These are phyloP conservation scores for Cololabis saira DNA, from an alignment of 2,113 vertebrate genomes.

Conservation along the genomic window DNA sequence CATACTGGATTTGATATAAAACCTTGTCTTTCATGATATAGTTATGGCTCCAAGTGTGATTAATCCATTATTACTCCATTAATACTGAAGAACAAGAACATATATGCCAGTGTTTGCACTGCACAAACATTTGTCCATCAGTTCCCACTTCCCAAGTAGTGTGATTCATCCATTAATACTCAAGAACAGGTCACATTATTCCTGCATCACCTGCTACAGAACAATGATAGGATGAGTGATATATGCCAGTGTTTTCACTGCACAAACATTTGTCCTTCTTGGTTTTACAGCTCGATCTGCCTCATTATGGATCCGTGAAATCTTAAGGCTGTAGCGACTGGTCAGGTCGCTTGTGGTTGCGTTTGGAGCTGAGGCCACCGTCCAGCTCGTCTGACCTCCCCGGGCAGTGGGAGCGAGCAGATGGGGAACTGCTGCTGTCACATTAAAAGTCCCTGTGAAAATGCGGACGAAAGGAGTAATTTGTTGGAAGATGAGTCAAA, in stretches of 20 bases:
- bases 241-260: too few relatives aligned
- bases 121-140: background rate
- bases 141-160: too few relatives aligned
- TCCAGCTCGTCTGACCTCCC: constrained; percentile 29
- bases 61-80: too few relatives aligned
- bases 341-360: constrained; percentile 29
- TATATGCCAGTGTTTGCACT: too few relatives aligned
- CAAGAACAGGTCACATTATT: too few relatives aligned
- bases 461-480: constrained; percentile 70
- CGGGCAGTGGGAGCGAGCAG: constrained; percentile 44
- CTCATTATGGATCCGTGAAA: constrained; percentile 59
- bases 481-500: constrained; percentile 64
- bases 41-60: too few relatives aligned
- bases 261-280: background rate
- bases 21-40: too few relatives aligned
- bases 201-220: background rate
- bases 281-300: constrained; percentile 14
- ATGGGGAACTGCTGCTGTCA: constrained; percentile 80
- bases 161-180: too few relatives aligned
- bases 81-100: too few relatives aligned
- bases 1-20: too few relatives aligned
- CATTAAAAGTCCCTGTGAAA: constrained; percentile 53
- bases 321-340: constrained; percentile 24
- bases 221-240: background rate
- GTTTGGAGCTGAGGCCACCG: constrained; percentile 26